Percentiles rank a stretch among this genome's conserved stretches.
These are phyloP conservation scores for Passerina amoena DNA, from an alignment of 2,113 vertebrate species.

Conservation along the genomic window DNA sequence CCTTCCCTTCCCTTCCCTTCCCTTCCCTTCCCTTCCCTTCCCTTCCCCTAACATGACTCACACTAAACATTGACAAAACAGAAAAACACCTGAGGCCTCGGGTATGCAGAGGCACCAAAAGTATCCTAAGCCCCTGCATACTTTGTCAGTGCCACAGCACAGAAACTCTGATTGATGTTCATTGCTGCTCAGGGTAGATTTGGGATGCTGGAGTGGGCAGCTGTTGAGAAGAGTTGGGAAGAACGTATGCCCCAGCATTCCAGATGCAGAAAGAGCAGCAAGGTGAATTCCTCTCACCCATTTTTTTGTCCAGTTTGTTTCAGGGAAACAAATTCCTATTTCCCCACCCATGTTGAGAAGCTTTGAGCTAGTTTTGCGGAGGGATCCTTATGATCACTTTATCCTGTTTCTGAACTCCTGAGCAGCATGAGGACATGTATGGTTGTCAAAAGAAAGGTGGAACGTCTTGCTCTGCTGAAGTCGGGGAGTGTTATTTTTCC, in stretches of 20 bases:
- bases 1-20: not conserved
- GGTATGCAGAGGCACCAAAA: not conserved
- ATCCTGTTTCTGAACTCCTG: not conserved
- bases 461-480: not conserved
- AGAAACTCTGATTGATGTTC: not conserved
- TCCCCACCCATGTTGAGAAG: not conserved
- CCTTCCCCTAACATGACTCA: not conserved
- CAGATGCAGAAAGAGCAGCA: not conserved
- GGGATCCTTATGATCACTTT: not conserved
- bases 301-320: not conserved
- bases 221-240: not conserved
- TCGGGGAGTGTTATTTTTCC: not conserved
- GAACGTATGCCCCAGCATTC: not conserved
- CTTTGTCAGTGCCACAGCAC: not conserved
- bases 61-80: not conserved
- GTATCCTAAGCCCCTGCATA: not conserved
- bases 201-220: not conserved
- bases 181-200: not conserved
- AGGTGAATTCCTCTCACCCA: not conserved
- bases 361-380: not conserved
- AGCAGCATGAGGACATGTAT: not conserved
- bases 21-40: too few relatives aligned
- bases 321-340: not conserved
- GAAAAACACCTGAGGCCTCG: not conserved
- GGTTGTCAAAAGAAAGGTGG: not conserved